Conservation (phyloP, 2,888 invertebrate species). For the Dicycla oo region DNA sequence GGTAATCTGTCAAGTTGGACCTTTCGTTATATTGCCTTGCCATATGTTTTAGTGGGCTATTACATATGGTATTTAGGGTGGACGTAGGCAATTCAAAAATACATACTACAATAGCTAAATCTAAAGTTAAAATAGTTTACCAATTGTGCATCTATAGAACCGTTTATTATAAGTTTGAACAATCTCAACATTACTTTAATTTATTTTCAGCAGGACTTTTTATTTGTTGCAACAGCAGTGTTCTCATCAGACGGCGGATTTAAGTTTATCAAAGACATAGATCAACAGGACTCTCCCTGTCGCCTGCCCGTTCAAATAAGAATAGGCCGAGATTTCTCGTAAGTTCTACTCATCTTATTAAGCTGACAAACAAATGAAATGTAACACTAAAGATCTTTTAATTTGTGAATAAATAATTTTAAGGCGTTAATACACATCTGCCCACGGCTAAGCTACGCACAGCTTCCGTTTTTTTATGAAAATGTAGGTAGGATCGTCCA, state of each 20-base stretch:
- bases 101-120: too few relatives aligned
- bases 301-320: slow-evolving; percentile 73
- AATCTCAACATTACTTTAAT: background rate
- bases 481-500: too few relatives aligned
- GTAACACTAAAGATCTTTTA: background rate
- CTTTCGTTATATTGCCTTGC: too few relatives aligned
- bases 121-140: too few relatives aligned
- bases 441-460: too few relatives aligned
- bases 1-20: too few relatives aligned
- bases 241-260: slow-evolving; percentile 74
- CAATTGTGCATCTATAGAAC: too few relatives aligned
- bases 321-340: slow-evolving; percentile 78
- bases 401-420: background rate
- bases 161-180: too few relatives aligned
- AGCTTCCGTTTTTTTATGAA: background rate
- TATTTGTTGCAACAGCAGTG: slow-evolving; percentile 69
- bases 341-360: slow-evolving; percentile 63
- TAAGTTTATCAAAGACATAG: slow-evolving; percentile 64
- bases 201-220: slow-evolving; percentile 67
- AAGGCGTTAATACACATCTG: background rate
- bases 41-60: too few relatives aligned
- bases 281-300: slow-evolving; percentile 63
- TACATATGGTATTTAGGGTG: too few relatives aligned
- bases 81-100: too few relatives aligned
- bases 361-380: background rate